Conservation (phyloP, 2,797 vertebrate genomes). For the Spinus olivaceus region DNA sequence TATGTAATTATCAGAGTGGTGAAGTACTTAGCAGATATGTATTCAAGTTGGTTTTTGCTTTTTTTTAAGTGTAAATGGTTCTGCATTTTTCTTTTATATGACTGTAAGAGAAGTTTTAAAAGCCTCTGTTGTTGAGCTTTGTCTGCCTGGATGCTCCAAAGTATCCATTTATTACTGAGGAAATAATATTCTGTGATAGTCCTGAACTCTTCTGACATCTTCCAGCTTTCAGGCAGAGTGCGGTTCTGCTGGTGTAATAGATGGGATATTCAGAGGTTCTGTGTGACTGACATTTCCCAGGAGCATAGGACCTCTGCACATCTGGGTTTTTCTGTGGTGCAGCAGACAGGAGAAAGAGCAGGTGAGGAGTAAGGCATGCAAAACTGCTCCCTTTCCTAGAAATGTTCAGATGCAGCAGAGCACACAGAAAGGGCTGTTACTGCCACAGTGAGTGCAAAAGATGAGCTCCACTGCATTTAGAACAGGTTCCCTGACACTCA, state of each 20-base stretch:
- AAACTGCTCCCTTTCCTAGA: background rate
- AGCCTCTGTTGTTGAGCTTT: background rate
- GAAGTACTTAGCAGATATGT: background rate
- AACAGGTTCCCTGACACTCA: background rate
- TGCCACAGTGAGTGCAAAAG: background rate
- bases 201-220: background rate
- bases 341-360: background rate
- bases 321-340: background rate
- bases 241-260: background rate
- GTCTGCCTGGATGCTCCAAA: background rate
- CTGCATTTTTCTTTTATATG: background rate
- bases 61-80: background rate
- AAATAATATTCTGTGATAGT: background rate
- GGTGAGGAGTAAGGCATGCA: background rate
- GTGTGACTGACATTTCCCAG: background rate
- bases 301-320: background rate
- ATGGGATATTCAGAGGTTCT: background rate
- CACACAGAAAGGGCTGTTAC: background rate
- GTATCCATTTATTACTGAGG: background rate
- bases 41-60: accelerated
- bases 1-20: background rate
- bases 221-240: background rate
- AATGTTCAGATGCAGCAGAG: background rate
- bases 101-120: background rate
- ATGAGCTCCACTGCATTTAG: background rate